These are phyloP conservation scores for Brachypalpus laphriformis DNA, from an alignment of 2,888 invertebrate species.

Conservation along the genomic window DNA sequence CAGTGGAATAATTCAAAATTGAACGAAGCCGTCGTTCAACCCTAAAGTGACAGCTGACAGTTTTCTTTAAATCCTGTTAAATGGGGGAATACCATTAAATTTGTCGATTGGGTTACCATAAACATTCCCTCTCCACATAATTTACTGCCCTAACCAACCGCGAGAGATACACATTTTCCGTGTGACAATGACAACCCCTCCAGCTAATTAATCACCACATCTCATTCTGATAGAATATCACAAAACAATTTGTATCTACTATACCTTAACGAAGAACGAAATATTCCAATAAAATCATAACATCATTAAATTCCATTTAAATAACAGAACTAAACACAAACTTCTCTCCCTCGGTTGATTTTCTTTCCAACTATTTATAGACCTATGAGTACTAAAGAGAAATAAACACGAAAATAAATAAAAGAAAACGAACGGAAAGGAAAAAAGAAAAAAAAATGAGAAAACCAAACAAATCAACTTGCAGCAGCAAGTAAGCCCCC, in stretches of 20 bases:
- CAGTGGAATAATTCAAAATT: not conserved
- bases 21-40: constrained; percentile 5
- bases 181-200: not conserved
- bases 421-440: not conserved
- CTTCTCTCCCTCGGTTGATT: constrained; percentile 1
- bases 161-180: not conserved
- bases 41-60: constrained; percentile 24
- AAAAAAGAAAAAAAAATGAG: not conserved
- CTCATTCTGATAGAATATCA: not conserved
- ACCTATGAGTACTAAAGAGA: constrained; percentile 40
- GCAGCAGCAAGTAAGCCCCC: not conserved
- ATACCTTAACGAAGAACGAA: constrained; percentile 1
- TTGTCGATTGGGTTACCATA: constrained; percentile 2
- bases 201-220: constrained; percentile 18
- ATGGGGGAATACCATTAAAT: constrained; percentile 3
- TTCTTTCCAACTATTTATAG: constrained; percentile 51
- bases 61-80: not conserved
- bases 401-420: constrained; percentile 42
- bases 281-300: constrained; percentile 54
- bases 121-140: constrained; percentile 12
- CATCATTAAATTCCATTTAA: constrained; percentile 57
- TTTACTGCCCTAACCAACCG: not conserved
- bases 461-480: constrained; percentile 34
- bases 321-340: constrained; percentile 36
- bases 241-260: constrained; percentile 24